phyloP scores from a whole-genome alignment of 2,888 invertebrate genomes.

The Polyommatus iphigenia region DNA sequence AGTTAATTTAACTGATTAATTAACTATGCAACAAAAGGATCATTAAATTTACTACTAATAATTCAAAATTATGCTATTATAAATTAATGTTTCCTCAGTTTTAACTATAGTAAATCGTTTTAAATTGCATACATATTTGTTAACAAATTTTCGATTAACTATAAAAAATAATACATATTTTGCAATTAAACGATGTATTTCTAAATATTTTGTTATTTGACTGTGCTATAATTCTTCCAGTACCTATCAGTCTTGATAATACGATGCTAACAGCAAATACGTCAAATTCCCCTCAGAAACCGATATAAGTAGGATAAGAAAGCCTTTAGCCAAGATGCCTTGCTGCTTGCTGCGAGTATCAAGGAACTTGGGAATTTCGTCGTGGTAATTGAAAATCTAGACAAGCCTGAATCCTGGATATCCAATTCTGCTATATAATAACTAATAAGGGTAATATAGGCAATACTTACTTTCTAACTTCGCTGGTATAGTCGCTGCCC shows the following conservation, averaged over 20 bases:
- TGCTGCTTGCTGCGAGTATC: too few species aligned
- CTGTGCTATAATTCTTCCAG: background rate
- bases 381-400: too few species aligned
- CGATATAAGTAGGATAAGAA: too few species aligned
- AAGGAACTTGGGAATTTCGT: too few species aligned
- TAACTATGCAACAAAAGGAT: slow-evolving; percentile 6
- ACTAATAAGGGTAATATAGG: background rate
- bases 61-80: slow-evolving; percentile 5
- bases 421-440: too few species aligned
- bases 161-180: background rate
- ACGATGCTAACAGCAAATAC: too few species aligned
- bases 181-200: background rate
- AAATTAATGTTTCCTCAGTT: slow-evolving; percentile 1
- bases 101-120: slow-evolving; percentile 7
- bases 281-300: too few species aligned
- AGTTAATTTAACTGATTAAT: background rate
- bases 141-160: background rate
- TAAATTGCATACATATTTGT: background rate
- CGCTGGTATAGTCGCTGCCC: slow-evolving; percentile 89
- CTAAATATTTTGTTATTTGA: background rate
- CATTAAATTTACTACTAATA: slow-evolving; percentile 6
- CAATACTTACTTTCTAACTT: slow-evolving; percentile 89
- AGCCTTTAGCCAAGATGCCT: too few species aligned
- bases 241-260: background rate
- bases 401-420: too few species aligned